Conservation (phyloP, 2,113 vertebrate genomes). For the Microtus ochrogaster region DNA sequence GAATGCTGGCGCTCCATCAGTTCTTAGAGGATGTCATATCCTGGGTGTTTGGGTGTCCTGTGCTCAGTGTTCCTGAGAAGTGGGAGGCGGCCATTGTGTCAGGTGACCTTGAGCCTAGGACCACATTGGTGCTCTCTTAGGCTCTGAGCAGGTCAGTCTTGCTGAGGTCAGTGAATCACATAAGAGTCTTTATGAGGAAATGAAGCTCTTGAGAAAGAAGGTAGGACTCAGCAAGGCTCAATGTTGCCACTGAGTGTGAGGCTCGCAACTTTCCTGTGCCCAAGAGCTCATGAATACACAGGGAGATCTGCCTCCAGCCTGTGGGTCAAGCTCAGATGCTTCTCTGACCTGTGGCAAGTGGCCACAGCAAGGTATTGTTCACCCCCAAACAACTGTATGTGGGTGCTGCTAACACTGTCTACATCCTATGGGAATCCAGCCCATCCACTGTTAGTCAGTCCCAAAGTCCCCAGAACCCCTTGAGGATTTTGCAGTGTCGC, state of each 20-base stretch:
- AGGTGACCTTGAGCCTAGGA: too few relatives aligned
- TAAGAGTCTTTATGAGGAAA: neutral
- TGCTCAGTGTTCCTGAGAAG: fast-evolving
- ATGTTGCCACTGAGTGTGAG: too few relatives aligned
- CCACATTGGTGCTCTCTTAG: neutral
- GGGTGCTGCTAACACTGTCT: too few relatives aligned
- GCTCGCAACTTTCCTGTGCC: neutral
- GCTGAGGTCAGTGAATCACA: neutral
- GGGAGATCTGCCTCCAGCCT: neutral
- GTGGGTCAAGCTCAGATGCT: neutral
- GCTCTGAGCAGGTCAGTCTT: neutral
- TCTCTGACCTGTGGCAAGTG: neutral
- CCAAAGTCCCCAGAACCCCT: neutral
- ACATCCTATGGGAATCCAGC: too few relatives aligned
- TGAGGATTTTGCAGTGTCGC: neutral
- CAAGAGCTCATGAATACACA: too few relatives aligned
- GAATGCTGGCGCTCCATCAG: fast-evolving
- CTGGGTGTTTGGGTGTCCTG: too few relatives aligned
- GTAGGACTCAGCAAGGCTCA: neutral
- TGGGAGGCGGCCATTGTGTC: fast-evolving
- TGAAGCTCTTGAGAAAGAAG: neutral
- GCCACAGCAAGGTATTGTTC: too few relatives aligned
- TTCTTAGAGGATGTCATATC: neutral
- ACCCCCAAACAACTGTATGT: neutral
- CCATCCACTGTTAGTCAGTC: neutral